Percentiles rank a stretch among this genome's conserved stretches.
These are phyloP conservation scores for Orientallactaga sibirica DNA, from an alignment of 2,797 vertebrate species.

Conservation along the genomic window DNA sequence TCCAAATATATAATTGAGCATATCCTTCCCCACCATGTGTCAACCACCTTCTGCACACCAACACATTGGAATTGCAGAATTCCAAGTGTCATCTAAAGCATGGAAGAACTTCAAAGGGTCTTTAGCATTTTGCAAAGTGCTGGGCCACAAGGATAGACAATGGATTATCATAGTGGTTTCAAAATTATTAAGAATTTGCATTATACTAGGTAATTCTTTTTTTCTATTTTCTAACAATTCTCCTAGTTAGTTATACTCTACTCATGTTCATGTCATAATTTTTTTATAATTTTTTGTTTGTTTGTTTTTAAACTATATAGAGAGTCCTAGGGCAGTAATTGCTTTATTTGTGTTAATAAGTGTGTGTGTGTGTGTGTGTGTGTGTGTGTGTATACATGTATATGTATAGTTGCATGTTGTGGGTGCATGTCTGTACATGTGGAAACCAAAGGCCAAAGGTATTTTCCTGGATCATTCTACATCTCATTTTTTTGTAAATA, in stretches of 20 bases:
- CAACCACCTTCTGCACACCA: not conserved
- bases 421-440: too few relatives aligned
- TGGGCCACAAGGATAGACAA: not conserved
- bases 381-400: too few relatives aligned
- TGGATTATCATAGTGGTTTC: not conserved
- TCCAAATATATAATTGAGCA: not conserved
- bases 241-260: not conserved
- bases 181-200: not conserved
- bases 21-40: not conserved
- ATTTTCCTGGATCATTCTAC: too few relatives aligned
- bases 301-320: not conserved
- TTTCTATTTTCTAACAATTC: not conserved
- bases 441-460: too few relatives aligned
- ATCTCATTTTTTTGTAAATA: too few relatives aligned
- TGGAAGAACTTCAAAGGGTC: not conserved
- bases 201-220: slow-evolving; percentile 20
- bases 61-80: not conserved
- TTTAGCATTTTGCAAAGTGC: not conserved
- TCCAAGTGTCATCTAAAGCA: not conserved
- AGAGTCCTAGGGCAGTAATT: not conserved
- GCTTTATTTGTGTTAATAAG: too few relatives aligned
- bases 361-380: too few relatives aligned
- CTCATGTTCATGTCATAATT: not conserved
- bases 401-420: too few relatives aligned
- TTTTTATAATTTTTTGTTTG: not conserved